Percentiles rank a stretch among this genome's conserved stretches.
Evolutionary conservation across 2,113 vertebrate species (phyloP).

Genomic region (Rhodinocichla rosea): DNA sequence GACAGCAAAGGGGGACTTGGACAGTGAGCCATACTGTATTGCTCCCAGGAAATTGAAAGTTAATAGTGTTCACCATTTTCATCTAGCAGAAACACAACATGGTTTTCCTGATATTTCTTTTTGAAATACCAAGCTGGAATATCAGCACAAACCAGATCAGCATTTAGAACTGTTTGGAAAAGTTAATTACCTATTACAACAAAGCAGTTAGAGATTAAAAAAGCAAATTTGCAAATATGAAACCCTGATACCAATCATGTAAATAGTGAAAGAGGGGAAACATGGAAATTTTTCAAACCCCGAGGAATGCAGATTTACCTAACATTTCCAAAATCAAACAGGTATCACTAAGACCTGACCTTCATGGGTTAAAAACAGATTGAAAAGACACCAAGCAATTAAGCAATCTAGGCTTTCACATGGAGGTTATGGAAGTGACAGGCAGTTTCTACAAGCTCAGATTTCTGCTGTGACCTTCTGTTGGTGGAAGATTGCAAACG

Average conservation of each 20-base stretch:
- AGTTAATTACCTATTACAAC: not conserved
- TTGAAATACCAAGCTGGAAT: not conserved
- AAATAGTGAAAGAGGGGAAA: not conserved
- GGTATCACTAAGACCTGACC: not conserved
- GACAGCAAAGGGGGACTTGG: not conserved
- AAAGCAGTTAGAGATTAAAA: not conserved
- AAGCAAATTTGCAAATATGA: not conserved
- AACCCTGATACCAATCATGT: not conserved
- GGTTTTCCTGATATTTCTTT: not conserved
- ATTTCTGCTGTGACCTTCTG: constrained; percentile 16
- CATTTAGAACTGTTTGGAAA: not conserved
- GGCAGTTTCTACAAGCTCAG: not conserved
- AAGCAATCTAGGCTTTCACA: not conserved
- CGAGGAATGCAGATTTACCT: not conserved
- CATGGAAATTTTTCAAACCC: not conserved
- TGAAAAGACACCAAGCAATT: not conserved
- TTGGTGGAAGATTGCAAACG: not conserved
- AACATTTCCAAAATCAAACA: not conserved
- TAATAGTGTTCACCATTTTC: not conserved
- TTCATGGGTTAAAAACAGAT: not conserved
- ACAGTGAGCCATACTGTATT: not conserved
- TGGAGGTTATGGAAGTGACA: not conserved
- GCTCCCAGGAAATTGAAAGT: not conserved
- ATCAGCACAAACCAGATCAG: not conserved
- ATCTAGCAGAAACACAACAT: not conserved